Conservation (phyloP, 2,113 vertebrate species). For the Eubucco bourcierii region DNA sequence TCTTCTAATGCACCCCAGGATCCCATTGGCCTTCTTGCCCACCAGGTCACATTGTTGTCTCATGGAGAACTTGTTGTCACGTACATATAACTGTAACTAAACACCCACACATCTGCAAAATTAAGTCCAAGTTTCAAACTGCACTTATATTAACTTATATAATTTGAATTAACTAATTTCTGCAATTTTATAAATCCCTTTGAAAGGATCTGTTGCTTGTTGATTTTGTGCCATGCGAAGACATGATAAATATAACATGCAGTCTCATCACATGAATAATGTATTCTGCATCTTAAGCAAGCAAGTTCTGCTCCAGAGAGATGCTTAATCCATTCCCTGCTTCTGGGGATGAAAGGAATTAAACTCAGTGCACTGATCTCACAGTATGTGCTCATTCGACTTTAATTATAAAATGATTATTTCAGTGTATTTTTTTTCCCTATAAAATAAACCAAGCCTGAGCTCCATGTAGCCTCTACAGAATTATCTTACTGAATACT, state of each 20-base stretch:
- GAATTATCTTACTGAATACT: background rate
- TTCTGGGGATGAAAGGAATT: slow-evolving; percentile 67
- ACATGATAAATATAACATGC: slow-evolving; percentile 66
- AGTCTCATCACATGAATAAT: slow-evolving; percentile 68
- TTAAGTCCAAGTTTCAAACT: background rate
- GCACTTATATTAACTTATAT: background rate
- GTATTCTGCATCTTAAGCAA: slow-evolving; percentile 63
- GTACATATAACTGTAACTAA: background rate
- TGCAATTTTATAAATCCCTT: slow-evolving; percentile 35
- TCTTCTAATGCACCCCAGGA: too few species aligned
- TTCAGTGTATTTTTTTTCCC: background rate
- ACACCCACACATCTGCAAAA: slow-evolving; percentile 22
- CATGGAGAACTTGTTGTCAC: too few species aligned
- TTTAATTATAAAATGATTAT: slow-evolving; percentile 65
- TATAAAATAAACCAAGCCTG: slow-evolving; percentile 40
- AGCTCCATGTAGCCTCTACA: background rate
- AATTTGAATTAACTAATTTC: slow-evolving; percentile 45
- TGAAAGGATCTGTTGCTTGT: slow-evolving; percentile 42
- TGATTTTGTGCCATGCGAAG: slow-evolving; percentile 49
- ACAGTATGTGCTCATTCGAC: slow-evolving; percentile 57
- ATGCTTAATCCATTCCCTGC: slow-evolving; percentile 60
- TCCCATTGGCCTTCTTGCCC: too few species aligned
- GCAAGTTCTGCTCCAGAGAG: slow-evolving; percentile 53
- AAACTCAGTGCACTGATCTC: slow-evolving; percentile 50
- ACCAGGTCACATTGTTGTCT: too few species aligned